Evolutionary conservation across 2,797 vertebrate genomes (phyloP).

Genomic region (Eulemur rubriventer): DNA sequence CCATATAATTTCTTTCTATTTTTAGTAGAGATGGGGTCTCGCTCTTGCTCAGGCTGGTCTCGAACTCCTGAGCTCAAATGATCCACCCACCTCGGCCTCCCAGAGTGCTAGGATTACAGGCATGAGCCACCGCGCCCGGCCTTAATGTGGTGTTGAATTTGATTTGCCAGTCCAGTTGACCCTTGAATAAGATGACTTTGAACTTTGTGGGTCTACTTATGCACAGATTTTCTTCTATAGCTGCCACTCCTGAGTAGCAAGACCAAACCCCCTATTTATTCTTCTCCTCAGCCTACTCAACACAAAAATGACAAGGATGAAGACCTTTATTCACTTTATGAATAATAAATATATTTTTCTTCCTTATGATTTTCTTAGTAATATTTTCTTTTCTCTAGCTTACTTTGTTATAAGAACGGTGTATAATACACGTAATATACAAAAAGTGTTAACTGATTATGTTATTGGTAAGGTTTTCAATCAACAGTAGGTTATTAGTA

Average conservation of each 20-base stretch:
- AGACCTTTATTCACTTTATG: background rate
- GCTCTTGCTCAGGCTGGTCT: no score
- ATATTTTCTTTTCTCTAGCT: background rate
- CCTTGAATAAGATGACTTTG: background rate
- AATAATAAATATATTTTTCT: background rate
- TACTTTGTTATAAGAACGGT: background rate
- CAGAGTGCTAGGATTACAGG: no score
- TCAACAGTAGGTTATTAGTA: background rate
- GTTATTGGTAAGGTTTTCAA: background rate
- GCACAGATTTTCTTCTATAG: background rate
- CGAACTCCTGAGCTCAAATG: no score
- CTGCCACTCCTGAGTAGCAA: background rate
- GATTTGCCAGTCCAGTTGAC: background rate
- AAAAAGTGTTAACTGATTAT: background rate
- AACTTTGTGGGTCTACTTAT: background rate
- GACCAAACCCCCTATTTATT: background rate
- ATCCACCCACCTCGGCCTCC: no score
- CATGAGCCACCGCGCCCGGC: no score
- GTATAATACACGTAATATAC: background rate
- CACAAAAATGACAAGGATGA: background rate
- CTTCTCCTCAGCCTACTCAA: background rate
- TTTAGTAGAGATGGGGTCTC: no score
- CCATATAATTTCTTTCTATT: no score
- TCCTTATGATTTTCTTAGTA: background rate
- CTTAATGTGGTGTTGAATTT: background rate